Evolutionary conservation across 2,113 vertebrate genomes (phyloP), one percentile per base, ranked within the genome.

Genomic region (Lagopus muta): DNA sequence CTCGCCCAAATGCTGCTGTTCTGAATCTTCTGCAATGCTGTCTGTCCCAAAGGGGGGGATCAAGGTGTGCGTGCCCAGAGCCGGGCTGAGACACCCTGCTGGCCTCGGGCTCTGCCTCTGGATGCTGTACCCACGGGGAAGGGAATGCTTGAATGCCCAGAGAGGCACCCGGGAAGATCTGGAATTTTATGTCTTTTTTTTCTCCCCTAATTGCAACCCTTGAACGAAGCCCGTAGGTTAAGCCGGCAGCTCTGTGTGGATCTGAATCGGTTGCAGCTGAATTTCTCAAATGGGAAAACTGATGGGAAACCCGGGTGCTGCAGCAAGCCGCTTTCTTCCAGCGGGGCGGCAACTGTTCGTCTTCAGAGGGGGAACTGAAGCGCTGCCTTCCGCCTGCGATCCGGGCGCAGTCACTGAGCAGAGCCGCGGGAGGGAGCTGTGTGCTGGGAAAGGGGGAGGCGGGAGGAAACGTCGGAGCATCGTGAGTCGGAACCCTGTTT

Each of bases 311-410:
- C 45, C 24, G 42, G 36, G 28, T n/a, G 70, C 16, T 81, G 50
- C 48, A 66, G 24, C 25, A 30, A n/a, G 20, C 13, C 8, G 9
- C 6, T 21, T 66, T 90, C 65, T 64, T 28, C 11, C 19, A 77
- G 60, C 17, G 58, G 14, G 70, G 45, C 60, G 54, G 67, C 64
- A 40, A 17, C 0, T 0, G 43, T 88, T 74, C 43, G 25, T 28
- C 58, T 55, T 72, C 27, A 20, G 36, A 22, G 34, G 11, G 62
- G 40, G 67, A 28, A 7, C 73, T 54, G 42, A 45, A 70, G 5
- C n/a, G 40, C 57, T 14, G 32, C 48, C 0, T 67, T 25, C 76
- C 0, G 0, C 13, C 8, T 36, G 18, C 13, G 20, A 40, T 32
- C 25, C 1, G 10, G 28, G 34, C 38, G 18, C 42, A 12, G 20